Conservation (phyloP, 2,888 invertebrate genomes). For the Xestia sexstrigata region DNA sequence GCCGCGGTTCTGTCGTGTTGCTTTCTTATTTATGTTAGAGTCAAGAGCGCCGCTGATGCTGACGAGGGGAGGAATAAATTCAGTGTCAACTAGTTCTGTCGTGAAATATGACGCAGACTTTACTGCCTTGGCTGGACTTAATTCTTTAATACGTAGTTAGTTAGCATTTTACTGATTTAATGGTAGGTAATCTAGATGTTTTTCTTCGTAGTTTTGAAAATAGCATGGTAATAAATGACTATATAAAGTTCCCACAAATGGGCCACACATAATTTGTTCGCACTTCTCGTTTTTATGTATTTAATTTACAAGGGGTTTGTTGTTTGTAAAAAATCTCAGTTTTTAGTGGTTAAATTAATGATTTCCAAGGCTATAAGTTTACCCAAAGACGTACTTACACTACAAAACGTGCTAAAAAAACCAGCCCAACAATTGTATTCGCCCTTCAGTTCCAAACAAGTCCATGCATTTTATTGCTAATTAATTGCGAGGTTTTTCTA, state of each 20-base stretch:
- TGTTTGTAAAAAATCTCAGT: neutral
- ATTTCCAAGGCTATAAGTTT: neutral
- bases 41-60: conserved; percentile 27
- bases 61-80: conserved; percentile 22
- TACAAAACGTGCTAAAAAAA: conserved; percentile 15
- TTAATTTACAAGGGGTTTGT: neutral
- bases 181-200: neutral
- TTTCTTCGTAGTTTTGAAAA: neutral
- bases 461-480: conserved; percentile 57
- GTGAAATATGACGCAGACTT: neutral
- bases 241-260: neutral
- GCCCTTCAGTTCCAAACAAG: conserved; percentile 36
- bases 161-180: neutral
- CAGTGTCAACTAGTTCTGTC: conserved; percentile 10
- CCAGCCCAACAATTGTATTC: conserved; percentile 2
- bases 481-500: conserved; percentile 63
- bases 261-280: neutral
- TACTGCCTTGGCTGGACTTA: neutral
- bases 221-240: neutral
- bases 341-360: neutral
- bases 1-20: conserved; percentile 37
- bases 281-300: neutral
- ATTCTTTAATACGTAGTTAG: neutral
- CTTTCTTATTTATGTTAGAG: conserved; percentile 37
- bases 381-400: neutral